Percentiles rank a stretch among this genome's conserved stretches.
phyloP scores from a whole-genome alignment of 2,888 invertebrate genomes.

The Megaustenia siamemsis region DNA sequence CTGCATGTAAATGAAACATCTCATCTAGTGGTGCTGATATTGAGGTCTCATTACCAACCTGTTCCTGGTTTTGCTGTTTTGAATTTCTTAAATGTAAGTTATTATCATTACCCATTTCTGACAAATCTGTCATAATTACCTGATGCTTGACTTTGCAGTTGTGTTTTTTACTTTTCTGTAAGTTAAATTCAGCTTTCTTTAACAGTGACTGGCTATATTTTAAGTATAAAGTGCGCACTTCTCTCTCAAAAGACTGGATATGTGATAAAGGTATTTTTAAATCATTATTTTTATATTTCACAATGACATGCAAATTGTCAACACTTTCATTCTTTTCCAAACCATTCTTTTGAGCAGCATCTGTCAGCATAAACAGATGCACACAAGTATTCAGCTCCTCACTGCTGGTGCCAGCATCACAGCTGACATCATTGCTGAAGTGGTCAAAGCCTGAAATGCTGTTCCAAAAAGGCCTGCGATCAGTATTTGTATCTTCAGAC shows the following conservation, averaged over 20 bases:
- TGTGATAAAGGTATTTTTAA: neutral
- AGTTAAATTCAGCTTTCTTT: neutral
- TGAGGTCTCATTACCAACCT: neutral
- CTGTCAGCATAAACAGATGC: neutral
- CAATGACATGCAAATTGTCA: neutral
- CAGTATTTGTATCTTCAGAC: constrained; percentile 17
- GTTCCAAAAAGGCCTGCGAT: constrained; percentile 23
- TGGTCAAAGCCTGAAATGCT: constrained; percentile 40
- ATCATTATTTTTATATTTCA: neutral
- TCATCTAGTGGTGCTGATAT: no score
- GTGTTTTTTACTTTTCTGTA: neutral
- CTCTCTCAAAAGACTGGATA: constrained; percentile 15
- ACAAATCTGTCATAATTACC: neutral
- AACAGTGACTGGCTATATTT: neutral
- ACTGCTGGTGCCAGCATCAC: neutral
- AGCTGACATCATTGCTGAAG: constrained; percentile 21
- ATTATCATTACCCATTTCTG: neutral
- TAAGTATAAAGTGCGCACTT: constrained; percentile 1
- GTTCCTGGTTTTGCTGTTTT: neutral
- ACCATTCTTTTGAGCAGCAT: neutral
- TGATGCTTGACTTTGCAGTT: no score
- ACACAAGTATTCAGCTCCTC: neutral
- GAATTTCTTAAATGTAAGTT: neutral
- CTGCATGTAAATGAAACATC: neutral
- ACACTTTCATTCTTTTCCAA: neutral